These are phyloP conservation scores for Aythya fuligula DNA, from an alignment of 2,797 vertebrate species.

Conservation along the genomic window DNA sequence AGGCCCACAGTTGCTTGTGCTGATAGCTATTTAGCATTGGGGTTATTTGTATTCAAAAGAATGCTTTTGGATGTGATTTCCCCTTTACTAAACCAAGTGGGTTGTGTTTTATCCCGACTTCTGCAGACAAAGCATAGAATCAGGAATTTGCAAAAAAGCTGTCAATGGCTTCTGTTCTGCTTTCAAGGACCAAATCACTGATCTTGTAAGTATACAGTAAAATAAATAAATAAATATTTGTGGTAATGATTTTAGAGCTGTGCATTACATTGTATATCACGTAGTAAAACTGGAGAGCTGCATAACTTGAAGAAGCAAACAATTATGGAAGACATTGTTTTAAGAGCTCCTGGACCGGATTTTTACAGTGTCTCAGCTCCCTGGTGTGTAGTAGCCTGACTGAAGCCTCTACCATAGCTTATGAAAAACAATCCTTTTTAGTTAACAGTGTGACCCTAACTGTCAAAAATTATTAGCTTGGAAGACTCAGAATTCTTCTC, in stretches of 20 bases:
- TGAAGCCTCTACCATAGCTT: background rate
- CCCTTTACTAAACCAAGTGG: background rate
- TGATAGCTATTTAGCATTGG: background rate
- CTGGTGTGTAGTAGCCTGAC: background rate
- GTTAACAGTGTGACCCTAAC: background rate
- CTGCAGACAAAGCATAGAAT: conserved; percentile 71
- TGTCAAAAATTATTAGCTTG: background rate
- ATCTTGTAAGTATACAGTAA: conserved; percentile 71
- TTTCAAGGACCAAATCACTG: conserved; percentile 75
- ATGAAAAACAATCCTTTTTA: background rate
- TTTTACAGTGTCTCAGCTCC: background rate
- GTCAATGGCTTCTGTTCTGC: conserved; percentile 65
- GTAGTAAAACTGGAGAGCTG: background rate
- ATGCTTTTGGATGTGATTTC: background rate
- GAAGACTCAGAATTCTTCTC: background rate
- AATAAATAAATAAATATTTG: background rate
- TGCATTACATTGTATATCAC: background rate
- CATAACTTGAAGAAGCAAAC: background rate
- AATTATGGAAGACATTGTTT: background rate
- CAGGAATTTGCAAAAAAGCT: conserved; percentile 56
- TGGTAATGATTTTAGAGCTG: background rate
- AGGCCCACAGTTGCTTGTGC: background rate
- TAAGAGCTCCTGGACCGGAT: background rate
- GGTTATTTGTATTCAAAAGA: background rate
- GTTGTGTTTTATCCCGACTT: conserved; percentile 25